Conservation (phyloP, 2,113 vertebrate genomes). For the Zosterops lateralis region DNA sequence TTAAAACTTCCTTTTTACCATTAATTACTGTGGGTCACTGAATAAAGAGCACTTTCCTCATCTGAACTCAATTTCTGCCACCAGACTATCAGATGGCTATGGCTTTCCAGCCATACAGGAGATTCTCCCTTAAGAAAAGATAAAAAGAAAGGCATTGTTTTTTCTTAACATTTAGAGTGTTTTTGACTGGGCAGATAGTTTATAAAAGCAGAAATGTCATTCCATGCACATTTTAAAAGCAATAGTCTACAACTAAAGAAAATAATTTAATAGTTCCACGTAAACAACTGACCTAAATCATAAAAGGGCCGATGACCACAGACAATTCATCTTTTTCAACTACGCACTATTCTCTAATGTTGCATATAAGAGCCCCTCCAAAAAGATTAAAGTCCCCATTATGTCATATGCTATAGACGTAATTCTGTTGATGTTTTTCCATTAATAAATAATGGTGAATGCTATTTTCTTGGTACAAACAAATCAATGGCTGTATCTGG, state of each 20-base stretch:
- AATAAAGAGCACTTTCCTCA: neutral
- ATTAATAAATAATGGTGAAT: neutral
- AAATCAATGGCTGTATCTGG: neutral
- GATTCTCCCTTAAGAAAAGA: neutral
- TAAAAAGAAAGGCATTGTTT: neutral
- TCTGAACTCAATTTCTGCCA: slow-evolving; percentile 28
- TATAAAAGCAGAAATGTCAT: neutral
- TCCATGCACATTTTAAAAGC: neutral
- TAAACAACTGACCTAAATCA: neutral
- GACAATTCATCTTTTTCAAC: neutral
- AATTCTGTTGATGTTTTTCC: neutral
- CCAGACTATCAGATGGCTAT: neutral
- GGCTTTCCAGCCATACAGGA: neutral
- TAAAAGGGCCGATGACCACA: neutral
- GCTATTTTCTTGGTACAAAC: neutral
- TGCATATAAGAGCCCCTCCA: neutral
- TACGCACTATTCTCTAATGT: neutral
- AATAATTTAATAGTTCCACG: neutral
- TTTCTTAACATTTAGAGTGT: neutral
- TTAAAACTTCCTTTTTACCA: neutral
- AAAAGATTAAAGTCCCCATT: neutral
- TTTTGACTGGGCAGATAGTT: neutral
- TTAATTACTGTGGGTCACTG: neutral
- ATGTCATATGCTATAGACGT: neutral
- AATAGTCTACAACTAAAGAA: neutral